Base-by-base conservation (phyloP, 1,140 invertebrate species). In the Drosophila trapezifrons region DNA sequence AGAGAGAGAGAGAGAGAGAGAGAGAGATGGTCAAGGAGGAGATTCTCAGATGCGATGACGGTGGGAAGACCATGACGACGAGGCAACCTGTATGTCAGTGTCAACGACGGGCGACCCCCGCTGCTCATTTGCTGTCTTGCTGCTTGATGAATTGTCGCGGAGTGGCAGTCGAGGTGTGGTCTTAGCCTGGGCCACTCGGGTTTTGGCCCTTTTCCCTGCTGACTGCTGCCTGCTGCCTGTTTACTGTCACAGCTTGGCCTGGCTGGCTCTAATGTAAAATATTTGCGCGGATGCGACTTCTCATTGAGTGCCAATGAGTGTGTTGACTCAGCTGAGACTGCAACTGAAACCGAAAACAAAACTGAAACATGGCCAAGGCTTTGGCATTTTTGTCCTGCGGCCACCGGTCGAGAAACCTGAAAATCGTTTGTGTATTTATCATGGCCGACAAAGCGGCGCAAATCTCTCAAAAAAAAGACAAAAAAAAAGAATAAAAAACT, bases 121-220 rank as follows among this genome's bases (percentile, higher is more conserved):
- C 57, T 82, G 83, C 79, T 79, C 62, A 64, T 49, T 71, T 79
- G 67, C 83, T 83, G 71, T 84, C 84, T 80, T 78, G 84, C 84
- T 84, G 84, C 82, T 89, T 89, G 84, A 89, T 89, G 84, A 78
- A 89, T 89, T 89, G 84, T 89, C 84, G 80, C 80, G 66, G 67
- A 70, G 35, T 47, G 32, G 43, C n/a, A 72, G 69, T 47, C 73
- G 77, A 89, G 84, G 84, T 89, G 84, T 89, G 84, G 84, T 89
- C 84, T 66, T 27, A 51, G 42, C 65, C 65, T 27, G 65, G 46
- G 51, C 35, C 51, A 54, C 49, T 52, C 29, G 29, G 32, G 18
- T 37, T 10, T 54, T 37, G 51, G 51, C 32, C 51, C 51, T 54
- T 52, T 35, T 15, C 32, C 3, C 32, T 35, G 32, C 32, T 35